phyloP scores from a whole-genome alignment of 2,797 vertebrate genomes.

The Tachyglossus aculeatus region DNA sequence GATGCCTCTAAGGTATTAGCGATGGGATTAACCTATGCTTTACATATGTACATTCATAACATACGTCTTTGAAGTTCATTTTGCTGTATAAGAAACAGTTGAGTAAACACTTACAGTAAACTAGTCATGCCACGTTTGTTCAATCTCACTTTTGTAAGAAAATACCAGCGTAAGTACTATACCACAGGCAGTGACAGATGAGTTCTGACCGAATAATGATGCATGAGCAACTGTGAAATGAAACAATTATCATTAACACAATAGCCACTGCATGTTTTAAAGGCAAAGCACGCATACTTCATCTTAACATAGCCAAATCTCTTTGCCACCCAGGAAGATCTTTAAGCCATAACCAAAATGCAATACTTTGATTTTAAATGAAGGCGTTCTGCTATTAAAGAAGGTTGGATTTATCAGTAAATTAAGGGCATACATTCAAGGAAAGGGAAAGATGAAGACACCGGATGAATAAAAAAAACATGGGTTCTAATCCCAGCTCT shows the following conservation, averaged over 20 bases:
- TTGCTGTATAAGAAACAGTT: not conserved
- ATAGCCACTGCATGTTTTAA: not conserved
- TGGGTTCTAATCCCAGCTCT: too few relatives aligned
- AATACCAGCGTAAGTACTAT: conserved; percentile 79
- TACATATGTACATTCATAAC: not conserved
- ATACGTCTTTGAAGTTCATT: not conserved
- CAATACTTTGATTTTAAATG: too few relatives aligned
- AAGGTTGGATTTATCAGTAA: not conserved
- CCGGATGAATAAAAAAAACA: not conserved
- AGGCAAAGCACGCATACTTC: not conserved
- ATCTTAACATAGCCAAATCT: not conserved
- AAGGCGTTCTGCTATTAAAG: too few relatives aligned
- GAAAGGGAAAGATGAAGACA: not conserved
- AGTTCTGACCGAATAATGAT: conserved; percentile 80
- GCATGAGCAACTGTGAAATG: conserved; percentile 72
- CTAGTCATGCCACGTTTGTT: conserved; percentile 76
- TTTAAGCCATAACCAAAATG: not conserved
- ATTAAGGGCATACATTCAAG: not conserved
- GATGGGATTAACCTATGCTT: not conserved
- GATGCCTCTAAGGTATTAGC: not conserved
- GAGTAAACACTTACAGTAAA: conserved; percentile 74
- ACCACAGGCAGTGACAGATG: conserved; percentile 78
- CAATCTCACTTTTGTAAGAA: conserved; percentile 78
- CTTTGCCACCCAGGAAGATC: not conserved
- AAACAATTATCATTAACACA: not conserved